Base-by-base conservation (phyloP, 2,888 invertebrate genomes). In the Steromphala cineraria region DNA sequence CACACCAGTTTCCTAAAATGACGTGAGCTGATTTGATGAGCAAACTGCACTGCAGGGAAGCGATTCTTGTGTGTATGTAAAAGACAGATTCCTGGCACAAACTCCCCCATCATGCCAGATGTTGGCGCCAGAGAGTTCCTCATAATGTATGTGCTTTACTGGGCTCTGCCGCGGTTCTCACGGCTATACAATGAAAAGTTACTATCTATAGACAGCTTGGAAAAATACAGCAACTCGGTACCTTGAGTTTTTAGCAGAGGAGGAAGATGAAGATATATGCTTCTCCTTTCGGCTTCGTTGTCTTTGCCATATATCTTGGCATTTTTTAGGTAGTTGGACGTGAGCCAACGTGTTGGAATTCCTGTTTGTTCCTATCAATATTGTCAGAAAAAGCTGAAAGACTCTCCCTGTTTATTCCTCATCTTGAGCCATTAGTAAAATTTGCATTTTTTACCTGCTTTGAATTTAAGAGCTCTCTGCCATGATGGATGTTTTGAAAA, bases 151-250 rank as follows among this genome's bases (percentile, higher is more conserved):
- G 24, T 53, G 56, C 21, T 76, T 53, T 76, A 53, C 76, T 76
- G 76, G 76, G 53, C 53, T n/a, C 4, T 19, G 24, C 28, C 5
- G 24, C n/a, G 21, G 52, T 81, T 81, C 81, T 81, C 81, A 81
- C 81, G 81, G 81, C 81, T 81, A 81, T 81, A 78, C 71, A 71
- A 78, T 81, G 78, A 81, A 56, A 56, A 74, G 53, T 80, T 80
- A 53, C 76, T 76, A 76, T 53, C 36, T 76, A 53, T 76, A 76
- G 76, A 21, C 55, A 24, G 53, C 19, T 36, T 53, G 55, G 55
- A 19, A 76, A 31, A 76, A 76, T 76, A 76, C 76, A 76, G 28
- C 24, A 24, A 71, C 36, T 15, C 71, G 36, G 36, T 36, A 71
- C 71, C 19, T 15, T 31, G 71, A 19, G 36, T 71, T 71, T 71